Base-by-base conservation (phyloP, 2,113 vertebrate species). In the Rhea americana region DNA sequence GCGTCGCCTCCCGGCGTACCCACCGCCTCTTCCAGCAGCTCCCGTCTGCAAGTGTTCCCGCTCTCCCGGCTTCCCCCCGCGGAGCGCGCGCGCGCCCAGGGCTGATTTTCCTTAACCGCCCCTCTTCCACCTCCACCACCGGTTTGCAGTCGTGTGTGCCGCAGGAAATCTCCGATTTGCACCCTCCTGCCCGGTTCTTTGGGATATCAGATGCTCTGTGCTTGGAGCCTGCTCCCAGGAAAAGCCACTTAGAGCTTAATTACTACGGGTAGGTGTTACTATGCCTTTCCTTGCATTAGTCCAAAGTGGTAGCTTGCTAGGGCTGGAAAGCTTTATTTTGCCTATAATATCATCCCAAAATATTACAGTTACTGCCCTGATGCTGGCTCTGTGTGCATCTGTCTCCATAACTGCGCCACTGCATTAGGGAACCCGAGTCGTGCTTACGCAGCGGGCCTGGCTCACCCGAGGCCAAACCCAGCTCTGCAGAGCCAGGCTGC, bases 341-440 rank as follows among this genome's bases (percentile, higher is more conserved):
- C 19, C 61, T 61, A 0, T 37, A 21, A 21, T 7, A 28, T 8
- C 32, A 7, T 35, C 20, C 70, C 12, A 10, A 58, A 13, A 30
- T 5, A 10, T 6, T 22, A n/a, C 65, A 43, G 26, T 1, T 1
- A 71, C 16, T 13, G 56, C 24, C 13, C 41, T 48, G 11, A 25
- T 0, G 2, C 21, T 48, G 41, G 12, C 13, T 18, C 47, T 66
- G 55, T 63, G 35, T n/a, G 26, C 13, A 13, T 13, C 16, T 9
- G 0, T 7, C 30, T 79, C 79, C 1, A 0, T 15, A 14, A 15
- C 6, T 1, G 19, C 50, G 66, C 28, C 8, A 1, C 43, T 8
- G 8, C 17, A 25, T 8, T 41, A 68, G 43, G n/a, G 74, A 82
- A 21, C 5, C 45, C 53, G 74, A 67, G 48, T 2, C 4, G 13